A percentile compares a stretch with the other conserved stretches of the same genome.
Conservation (phyloP, 2,797 vertebrate genomes). For the Catharus ustulatus region DNA sequence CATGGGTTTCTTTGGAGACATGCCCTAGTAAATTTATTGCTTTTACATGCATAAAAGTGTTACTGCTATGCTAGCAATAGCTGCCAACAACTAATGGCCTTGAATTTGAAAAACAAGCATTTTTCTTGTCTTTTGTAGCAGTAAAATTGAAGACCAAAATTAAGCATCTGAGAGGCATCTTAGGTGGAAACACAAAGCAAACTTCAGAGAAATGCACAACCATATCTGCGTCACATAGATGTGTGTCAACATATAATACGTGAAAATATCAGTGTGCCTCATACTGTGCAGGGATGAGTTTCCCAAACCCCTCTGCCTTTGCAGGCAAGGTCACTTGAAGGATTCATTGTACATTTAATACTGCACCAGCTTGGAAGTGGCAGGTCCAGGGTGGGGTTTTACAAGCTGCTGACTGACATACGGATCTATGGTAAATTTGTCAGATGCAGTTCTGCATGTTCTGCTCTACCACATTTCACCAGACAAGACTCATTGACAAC, state of each 20-base stretch:
- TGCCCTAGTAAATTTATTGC: neutral
- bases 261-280: neutral
- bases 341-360: accelerated
- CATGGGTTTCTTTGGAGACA: neutral
- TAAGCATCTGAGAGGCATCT: neutral
- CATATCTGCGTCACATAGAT: neutral
- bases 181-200: neutral
- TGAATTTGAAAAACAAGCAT: neutral
- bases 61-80: neutral
- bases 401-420: neutral
- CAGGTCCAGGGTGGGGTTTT: neutral
- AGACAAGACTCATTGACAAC: neutral
- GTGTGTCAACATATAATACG: neutral
- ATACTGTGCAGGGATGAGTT: neutral
- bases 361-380: neutral
- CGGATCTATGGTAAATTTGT: neutral
- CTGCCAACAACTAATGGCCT: neutral
- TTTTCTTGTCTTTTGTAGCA: neutral
- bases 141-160: neutral
- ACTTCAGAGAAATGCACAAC: neutral
- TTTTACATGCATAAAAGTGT: neutral
- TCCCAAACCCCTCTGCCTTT: neutral
- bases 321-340: neutral
- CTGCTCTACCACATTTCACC: neutral
- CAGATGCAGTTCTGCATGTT: accelerated